Percentiles rank a stretch among this genome's conserved stretches.
Evolutionary conservation across 2,113 vertebrate species (phyloP).

Genomic region (Solenodon paradoxus): DNA sequence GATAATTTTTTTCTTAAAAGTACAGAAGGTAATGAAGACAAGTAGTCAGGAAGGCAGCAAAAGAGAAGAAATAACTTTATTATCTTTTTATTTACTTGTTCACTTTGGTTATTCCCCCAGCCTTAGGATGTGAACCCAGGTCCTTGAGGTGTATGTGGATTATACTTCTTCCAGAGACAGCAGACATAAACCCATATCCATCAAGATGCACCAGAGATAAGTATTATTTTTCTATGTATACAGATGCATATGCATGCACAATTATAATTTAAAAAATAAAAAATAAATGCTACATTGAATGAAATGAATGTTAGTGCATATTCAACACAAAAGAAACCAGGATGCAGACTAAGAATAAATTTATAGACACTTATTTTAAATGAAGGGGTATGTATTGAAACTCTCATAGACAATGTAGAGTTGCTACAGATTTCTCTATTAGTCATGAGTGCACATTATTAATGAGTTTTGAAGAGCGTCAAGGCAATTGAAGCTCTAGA

Average conservation of each 20-base stretch:
- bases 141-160: no score
- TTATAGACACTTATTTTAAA: background rate
- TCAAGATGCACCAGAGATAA: no score
- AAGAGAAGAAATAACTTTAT: no score
- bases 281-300: background rate
- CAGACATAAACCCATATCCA: no score
- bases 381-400: background rate
- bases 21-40: no score
- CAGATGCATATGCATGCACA: background rate
- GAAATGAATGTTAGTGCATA: background rate
- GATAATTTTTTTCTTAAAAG: no score
- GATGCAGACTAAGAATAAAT: background rate
- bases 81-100: no score
- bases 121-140: no score
- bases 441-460: background rate
- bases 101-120: no score
- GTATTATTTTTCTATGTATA: background rate
- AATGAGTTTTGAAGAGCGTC: background rate
- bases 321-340: background rate
- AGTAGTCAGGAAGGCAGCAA: no score
- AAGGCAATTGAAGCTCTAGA: slow-evolving; percentile 13
- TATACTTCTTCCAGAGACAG: no score
- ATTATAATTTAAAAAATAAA: background rate
- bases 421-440: background rate
- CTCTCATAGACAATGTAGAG: background rate